These are phyloP conservation scores for Euphydryas editha DNA, from an alignment of 2,888 invertebrate species.

Conservation along the genomic window DNA sequence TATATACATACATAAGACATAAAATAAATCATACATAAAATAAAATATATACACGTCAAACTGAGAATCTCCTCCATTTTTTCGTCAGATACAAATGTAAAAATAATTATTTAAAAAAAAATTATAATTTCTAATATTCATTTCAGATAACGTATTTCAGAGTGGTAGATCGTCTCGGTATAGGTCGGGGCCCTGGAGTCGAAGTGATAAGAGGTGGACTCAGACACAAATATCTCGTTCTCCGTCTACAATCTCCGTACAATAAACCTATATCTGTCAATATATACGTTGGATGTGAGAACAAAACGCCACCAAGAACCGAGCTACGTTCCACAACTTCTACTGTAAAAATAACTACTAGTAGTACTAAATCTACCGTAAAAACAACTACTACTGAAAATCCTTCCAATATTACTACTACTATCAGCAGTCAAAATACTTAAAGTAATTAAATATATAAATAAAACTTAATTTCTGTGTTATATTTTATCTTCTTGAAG, in stretches of 20 bases:
- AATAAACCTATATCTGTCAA: constrained; percentile 66
- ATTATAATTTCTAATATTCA: not conserved
- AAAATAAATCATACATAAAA: no score
- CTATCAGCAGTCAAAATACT: no score
- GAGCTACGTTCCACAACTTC: not conserved
- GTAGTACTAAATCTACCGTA: constrained; percentile 1
- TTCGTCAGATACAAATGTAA: no score
- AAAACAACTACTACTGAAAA: no score
- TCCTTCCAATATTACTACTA: no score
- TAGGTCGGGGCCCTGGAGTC: constrained; percentile 56
- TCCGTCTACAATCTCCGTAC: constrained; percentile 57
- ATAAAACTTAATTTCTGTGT: no score
- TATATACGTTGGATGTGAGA: constrained; percentile 66
- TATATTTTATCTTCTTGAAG: no score
- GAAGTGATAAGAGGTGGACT: constrained; percentile 64
- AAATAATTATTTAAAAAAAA: not conserved
- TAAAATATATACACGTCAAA: no score
- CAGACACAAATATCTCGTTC: constrained; percentile 53
- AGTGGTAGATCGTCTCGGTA: constrained; percentile 64
- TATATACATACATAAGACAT: no score
- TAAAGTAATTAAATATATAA: no score
- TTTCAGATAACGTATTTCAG: constrained; percentile 70
- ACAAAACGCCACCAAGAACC: constrained; percentile 46
- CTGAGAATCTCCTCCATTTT: no score
- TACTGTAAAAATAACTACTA: not conserved